These are phyloP conservation scores for Zophobas morio DNA, from an alignment of 1,140 invertebrate genomes.

Conservation along the genomic window DNA sequence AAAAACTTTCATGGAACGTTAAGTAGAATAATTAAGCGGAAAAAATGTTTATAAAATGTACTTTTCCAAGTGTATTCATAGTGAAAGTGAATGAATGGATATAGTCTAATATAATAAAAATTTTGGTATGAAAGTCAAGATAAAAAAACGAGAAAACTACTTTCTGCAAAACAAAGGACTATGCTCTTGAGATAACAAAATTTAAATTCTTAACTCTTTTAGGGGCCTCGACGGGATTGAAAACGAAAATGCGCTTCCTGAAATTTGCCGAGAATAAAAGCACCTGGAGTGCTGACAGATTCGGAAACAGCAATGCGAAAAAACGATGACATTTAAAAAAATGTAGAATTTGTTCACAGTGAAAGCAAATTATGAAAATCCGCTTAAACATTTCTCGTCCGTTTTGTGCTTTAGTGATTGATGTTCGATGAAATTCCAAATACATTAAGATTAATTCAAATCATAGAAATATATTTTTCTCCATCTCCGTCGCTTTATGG, in stretches of 20 bases:
- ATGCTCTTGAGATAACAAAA: not conserved
- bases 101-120: no score
- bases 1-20: no score
- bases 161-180: not conserved
- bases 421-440: conserved; percentile 31
- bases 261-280: not conserved
- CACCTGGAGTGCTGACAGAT: not conserved
- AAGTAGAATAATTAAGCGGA: no score
- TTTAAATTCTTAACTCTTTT: conserved; percentile 19
- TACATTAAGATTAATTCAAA: conserved; percentile 36
- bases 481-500: conserved; percentile 6
- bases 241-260: not conserved
- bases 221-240: not conserved
- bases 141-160: not conserved
- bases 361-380: conserved; percentile 35
- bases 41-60: no score
- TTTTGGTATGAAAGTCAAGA: not conserved
- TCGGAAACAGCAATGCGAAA: not conserved
- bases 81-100: no score
- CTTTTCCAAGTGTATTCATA: no score
- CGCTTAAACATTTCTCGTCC: not conserved
- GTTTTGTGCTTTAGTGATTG: conserved; percentile 12
- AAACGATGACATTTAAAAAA: conserved; percentile 6
- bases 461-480: conserved; percentile 17
- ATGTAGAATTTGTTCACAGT: not conserved